These are phyloP conservation scores for Ommatoiulus sabulosus DNA, from an alignment of 2,888 invertebrate species.

Conservation along the genomic window DNA sequence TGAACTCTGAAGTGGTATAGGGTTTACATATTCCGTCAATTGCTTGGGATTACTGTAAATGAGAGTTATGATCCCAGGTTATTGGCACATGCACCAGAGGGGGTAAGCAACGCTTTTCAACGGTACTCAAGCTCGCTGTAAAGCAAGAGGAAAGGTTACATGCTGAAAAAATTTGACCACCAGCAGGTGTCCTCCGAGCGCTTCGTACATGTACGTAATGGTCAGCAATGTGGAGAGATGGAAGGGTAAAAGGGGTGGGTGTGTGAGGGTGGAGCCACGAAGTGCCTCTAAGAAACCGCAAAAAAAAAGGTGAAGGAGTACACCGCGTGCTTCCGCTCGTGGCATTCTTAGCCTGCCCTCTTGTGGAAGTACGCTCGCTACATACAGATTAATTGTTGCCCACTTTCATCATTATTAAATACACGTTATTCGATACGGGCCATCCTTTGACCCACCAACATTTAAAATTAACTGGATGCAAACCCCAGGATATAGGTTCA, in stretches of 20 bases:
- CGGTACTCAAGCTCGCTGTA: not conserved
- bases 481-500: slow-evolving; percentile 21
- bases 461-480: slow-evolving; percentile 7
- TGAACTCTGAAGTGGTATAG: not conserved
- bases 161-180: slow-evolving; percentile 23
- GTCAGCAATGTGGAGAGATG: not conserved
- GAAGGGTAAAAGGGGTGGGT: not conserved
- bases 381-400: slow-evolving; percentile 35
- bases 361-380: not conserved
- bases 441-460: slow-evolving; percentile 36
- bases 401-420: not conserved
- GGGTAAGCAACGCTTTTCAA: not conserved
- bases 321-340: not conserved
- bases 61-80: slow-evolving; percentile 2
- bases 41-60: not conserved
- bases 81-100: slow-evolving; percentile 27
- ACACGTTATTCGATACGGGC: not conserved
- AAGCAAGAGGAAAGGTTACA: not conserved
- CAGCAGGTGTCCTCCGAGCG: not conserved
- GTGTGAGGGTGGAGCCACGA: not conserved
- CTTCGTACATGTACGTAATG: not conserved
- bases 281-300: not conserved
- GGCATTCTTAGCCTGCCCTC: not conserved
- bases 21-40: not conserved
- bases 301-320: slow-evolving; percentile 29